Percentiles rank a stretch among this genome's conserved stretches.
Evolutionary conservation across 2,113 vertebrate genomes (phyloP).

Genomic region (Grammomys dolichurus): DNA sequence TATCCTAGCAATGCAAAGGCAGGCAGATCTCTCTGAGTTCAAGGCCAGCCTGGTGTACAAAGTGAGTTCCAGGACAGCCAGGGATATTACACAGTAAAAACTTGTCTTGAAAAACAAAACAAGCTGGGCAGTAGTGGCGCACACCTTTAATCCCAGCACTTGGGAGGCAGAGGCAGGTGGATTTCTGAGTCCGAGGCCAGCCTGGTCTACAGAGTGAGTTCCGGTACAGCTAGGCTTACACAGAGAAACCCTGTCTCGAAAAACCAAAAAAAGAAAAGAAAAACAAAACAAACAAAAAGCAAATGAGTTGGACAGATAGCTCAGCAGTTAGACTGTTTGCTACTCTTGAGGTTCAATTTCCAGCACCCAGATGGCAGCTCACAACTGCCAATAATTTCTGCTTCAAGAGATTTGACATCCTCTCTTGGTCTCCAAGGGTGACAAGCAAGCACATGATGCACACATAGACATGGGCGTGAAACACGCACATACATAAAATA

Average conservation of each 20-base stretch:
- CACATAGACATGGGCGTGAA: too few relatives aligned
- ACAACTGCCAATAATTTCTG: not conserved
- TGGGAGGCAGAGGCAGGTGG: not conserved
- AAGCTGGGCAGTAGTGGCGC: too few relatives aligned
- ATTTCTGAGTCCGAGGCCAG: not conserved
- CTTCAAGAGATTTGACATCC: not conserved
- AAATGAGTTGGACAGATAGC: not conserved
- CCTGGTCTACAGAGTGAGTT: not conserved
- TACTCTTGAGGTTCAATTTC: not conserved
- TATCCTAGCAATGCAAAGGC: not conserved
- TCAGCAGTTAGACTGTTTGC: not conserved
- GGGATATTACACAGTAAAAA: not conserved
- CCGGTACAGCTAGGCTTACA: not conserved
- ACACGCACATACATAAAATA: not conserved
- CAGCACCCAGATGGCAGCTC: too few relatives aligned
- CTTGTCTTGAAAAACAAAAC: too few relatives aligned
- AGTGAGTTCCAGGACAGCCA: not conserved
- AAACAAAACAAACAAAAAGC: not conserved
- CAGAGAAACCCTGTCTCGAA: too few relatives aligned
- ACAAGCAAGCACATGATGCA: not conserved
- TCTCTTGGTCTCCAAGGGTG: not conserved
- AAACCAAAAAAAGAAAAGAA: not conserved
- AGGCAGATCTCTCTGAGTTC: not conserved
- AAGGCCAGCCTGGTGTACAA: not conserved
- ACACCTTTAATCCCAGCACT: not conserved